phyloP scores from a whole-genome alignment of 2,888 invertebrate species.

The Drosophila diplacantha region DNA sequence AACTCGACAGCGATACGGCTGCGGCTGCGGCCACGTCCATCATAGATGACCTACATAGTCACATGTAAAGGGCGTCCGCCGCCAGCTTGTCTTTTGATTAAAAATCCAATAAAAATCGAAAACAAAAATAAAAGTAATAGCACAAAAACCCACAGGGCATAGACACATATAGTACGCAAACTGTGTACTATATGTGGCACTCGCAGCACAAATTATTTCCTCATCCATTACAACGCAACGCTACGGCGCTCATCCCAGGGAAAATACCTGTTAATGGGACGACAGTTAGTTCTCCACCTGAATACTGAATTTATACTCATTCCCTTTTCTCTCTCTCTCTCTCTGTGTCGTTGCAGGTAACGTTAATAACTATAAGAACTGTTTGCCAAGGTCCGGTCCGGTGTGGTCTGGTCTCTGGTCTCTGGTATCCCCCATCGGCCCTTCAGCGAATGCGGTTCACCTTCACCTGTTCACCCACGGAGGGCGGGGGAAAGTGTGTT shows the following conservation, averaged over 20 bases:
- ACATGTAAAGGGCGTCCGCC: conserved; percentile 21
- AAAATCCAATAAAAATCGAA: conserved; percentile 51
- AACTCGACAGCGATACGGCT: conserved; percentile 49
- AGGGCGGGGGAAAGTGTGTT: conserved; percentile 6
- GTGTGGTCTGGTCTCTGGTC: neutral
- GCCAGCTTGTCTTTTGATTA: conserved; percentile 55
- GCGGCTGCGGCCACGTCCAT: conserved; percentile 54
- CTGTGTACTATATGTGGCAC: neutral
- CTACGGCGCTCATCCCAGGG: neutral
- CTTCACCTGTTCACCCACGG: conserved; percentile 7
- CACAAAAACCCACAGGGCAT: conserved; percentile 23
- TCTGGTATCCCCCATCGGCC: neutral
- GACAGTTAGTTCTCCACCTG: conserved; percentile 7
- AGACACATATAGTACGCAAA: neutral
- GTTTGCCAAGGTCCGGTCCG: conserved; percentile 4
- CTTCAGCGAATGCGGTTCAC: conserved; percentile 15
- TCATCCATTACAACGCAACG: conserved; percentile 18
- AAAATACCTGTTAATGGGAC: conserved; percentile 11
- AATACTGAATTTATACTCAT: conserved; percentile 11
- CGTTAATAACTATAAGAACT: conserved; percentile 14
- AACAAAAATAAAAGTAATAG: conserved; percentile 12
- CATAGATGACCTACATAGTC: conserved; percentile 59
- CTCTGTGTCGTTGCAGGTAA: conserved; percentile 19
- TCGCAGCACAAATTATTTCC: conserved; percentile 61
- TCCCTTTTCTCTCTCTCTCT: neutral